Evolutionary conservation across 2,888 invertebrate species (phyloP), one percentile per base, ranked within the genome.

Genomic region (Salticus scenicus): DNA sequence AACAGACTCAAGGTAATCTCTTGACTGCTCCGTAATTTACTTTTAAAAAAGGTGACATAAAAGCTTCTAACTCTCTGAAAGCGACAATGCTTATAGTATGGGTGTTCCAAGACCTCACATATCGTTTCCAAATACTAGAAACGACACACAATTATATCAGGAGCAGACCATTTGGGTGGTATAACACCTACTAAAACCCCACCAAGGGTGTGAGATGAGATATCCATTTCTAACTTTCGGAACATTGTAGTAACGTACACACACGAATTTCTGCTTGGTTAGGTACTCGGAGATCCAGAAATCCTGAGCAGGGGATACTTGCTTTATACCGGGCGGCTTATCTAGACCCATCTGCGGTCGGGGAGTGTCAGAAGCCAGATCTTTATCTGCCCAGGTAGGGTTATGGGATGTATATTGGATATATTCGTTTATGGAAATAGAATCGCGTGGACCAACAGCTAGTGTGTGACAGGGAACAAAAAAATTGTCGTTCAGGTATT

Each of bases 271-370:
- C 66, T 66, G 81, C 69, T 64, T 81, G 69, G 74, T 5, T 74
- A 63, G 28, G 69, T 81, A 47, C 73, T 74, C 81, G 81, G 8
- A 24, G 69, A 67, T 47, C 74, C 69, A 74, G 81, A 81, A 81
- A 74, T 81, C 81, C 81, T 73, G 74, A 51, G 64, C n/a, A n/a
- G 37, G 1, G 30, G 17, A 31, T 5, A 66, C 17, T 28, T 30
- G 66, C 17, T 17, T 47, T 47, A 47, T 47, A n/a, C 12, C 37
- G 2, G n/a, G 31, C 41, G 12, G 2, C 37, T 76, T 76, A 76
- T 76, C 76, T 27, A n/a, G 7, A 30, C 42, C 27, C 24, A 76
- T 76, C 76, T 69, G 33, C 8, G 33, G 1, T 17, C 37, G 7
- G 76, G 47, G 67, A 69, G 67, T 76, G 76, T 69, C 69, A 51